Evolutionary conservation across 2,888 invertebrate genomes (phyloP), one percentile per base, ranked within the genome.

Genomic region (Dorcus parallelipipedus): DNA sequence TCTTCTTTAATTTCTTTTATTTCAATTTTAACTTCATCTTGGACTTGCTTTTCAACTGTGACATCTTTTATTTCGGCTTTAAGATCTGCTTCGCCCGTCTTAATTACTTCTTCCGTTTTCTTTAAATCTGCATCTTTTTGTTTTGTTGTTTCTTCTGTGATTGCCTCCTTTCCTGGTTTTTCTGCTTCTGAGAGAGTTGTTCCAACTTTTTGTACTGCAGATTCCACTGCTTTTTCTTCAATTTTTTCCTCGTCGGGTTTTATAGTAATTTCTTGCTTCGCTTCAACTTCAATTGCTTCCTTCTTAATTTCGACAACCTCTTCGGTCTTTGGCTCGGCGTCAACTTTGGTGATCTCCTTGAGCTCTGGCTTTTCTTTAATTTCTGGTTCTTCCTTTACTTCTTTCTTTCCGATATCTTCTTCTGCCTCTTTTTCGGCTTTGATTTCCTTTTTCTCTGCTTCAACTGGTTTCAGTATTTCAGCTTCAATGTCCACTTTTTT

Each of bases 71-170:
- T 75, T 38, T 51, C 51, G 14, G 14, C 14, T 9, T 38, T 38
- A 7, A 41, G 20, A 9, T 10, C 9, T 10, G n/a, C 23, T 45
- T 43, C 43, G 2, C 20, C 14, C 10, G 6, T 74, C 33, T 73
- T 26, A n/a, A 10, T 51, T 41, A 10, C 7, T 23, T 51, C 52
- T 52, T 52, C 41, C 26, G 14, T 14, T 14, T 14, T 14, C 14
- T 41, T 10, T 4, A 6, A 9, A 10, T 52, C 52, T 17, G 38
- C 40, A 47, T 10, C 14, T 17, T 10, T 8, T 9, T n/a, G 10
- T 14, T 14, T 42, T 52, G n/a, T n/a, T 41, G 6, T 52, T 17
- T 52, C 42, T 26, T 52, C 41, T 4, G 7, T 5, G 26, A n/a
- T 9, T 33, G 38, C 9, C 10, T 49, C 49, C 3, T 33, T 38